Base-by-base conservation (phyloP, 2,113 vertebrate species). In the Hemibagrus wyckioides region DNA sequence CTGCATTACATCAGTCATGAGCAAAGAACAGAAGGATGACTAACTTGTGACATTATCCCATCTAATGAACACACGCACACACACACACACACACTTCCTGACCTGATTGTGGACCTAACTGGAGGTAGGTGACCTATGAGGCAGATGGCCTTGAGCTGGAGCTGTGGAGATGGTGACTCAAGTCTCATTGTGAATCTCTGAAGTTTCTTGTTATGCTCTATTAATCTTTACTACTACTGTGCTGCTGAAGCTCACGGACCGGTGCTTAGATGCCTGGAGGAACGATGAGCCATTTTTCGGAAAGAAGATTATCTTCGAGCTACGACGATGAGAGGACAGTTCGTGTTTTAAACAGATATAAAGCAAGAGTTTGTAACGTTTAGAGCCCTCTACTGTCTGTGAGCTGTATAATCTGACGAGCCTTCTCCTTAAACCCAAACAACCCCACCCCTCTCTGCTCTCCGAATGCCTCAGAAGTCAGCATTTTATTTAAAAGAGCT, bases 11-110 rank as follows among this genome's bases (percentile, higher is more conserved):
- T 56, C 36, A 59, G 65, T 69, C 79, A 87, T 25, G 33, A 73
- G 36, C 33, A 36, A 86, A 63, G 41, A 87, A 71, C 54, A 75
- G 52, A 73, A 76, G 71, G 39, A 82, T 87, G 86, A 86, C 76
- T 80, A 86, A 80, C 76, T 33, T 52, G 75, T 67, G 85, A 80
- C 61, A 67, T 80, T 79, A 67, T 36, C 6, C 80, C 56, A 69
- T 23, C 39, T 19, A 65, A 83, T 10, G 28, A 3, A 41, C 13
- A 1, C 39, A 19, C 56, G 17, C 56, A 28, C 36, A 33, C 25
- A 19, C 39, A 30, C 23, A 17, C 57, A 52, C 17, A 52, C 61
- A 10, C 82, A 28, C 56, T 14, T 9, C 82, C 80, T 59, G 30
- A 50, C 44, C 4, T 48, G 44, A 44, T 28, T 14, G 4, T 77